phyloP scores from a whole-genome alignment of 2,888 invertebrate genomes.

The Raillietiella orientalis region DNA sequence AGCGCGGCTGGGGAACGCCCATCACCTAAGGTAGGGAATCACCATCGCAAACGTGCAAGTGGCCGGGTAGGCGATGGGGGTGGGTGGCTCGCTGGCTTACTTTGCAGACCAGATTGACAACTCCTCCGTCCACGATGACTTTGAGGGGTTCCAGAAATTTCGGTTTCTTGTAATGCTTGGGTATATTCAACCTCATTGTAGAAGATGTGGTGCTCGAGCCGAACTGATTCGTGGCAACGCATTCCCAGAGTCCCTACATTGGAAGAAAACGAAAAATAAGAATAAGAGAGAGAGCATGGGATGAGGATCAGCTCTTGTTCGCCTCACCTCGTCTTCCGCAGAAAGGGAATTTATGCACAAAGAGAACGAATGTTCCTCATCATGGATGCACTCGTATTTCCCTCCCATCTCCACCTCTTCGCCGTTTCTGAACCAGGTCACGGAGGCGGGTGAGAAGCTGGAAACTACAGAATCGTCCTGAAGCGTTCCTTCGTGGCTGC shows the following conservation, averaged over 20 bases:
- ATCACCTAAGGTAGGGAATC: constrained; percentile 21
- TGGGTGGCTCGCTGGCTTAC: constrained; percentile 8
- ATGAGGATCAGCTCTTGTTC: neutral
- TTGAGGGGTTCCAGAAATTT: constrained; percentile 50
- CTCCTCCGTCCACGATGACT: constrained; percentile 55
- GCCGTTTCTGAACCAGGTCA: constrained; percentile 67
- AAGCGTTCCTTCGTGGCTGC: no score
- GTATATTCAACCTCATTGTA: constrained; percentile 47
- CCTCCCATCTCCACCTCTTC: constrained; percentile 28
- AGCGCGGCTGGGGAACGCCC: constrained; percentile 55
- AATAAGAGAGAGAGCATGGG: neutral
- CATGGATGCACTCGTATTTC: no score
- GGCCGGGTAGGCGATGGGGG: neutral
- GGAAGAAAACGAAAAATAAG: constrained; percentile 3
- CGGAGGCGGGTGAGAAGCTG: no score
- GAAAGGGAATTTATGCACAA: no score
- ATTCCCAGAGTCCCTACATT: constrained; percentile 49
- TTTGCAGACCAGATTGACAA: constrained; percentile 69
- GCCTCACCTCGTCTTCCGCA: no score
- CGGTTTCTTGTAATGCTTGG: constrained; percentile 59
- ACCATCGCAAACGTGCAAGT: neutral
- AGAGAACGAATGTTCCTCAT: no score
- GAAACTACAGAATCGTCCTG: no score
- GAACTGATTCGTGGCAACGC: constrained; percentile 56
- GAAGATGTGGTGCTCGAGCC: constrained; percentile 64